Base-by-base conservation (phyloP, 2,113 vertebrate genomes). In the Ascaphus truei region DNA sequence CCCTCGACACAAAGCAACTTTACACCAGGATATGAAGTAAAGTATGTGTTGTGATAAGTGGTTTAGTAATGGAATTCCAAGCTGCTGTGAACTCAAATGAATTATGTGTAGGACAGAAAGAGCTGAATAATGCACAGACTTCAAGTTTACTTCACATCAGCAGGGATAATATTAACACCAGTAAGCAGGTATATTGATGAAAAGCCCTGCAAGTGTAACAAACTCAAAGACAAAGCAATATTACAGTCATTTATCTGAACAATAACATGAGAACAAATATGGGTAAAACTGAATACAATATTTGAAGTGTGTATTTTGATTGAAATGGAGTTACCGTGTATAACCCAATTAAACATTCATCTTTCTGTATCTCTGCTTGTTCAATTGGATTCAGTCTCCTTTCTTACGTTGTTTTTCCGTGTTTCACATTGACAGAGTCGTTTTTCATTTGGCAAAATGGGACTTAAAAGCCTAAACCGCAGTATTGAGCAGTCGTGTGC, bases 391-490 rank as follows among this genome's bases (percentile, higher is more conserved):
- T 80, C 80, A 82, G 74, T 73, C 74, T 78, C 83, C 60, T 7
- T 27, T 23, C 76, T 80, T 73, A 77, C 77, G 72, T 73, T 77
- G 80, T 79, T 71, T 74, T 73, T 52, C 71, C 74, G 81, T 80
- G 71, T 77, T 76, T 77, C 75, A 73, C 76, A 78, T 39, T 77
- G 75, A 80, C 80, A 85, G 73, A 72, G 79, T 81, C 78, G 77
- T 86, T 88, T 88, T 86, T 88, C 85, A 87, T 76, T 62, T 30
- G 5, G 71, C 71, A 72, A 57, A n/a, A 73, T 50, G 81, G 66
- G 76, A 86, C 80, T 84, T 80, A 75, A 80, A 78, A 78, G 77
- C 72, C 66, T 69, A 77, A 80, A 83, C 73, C 81, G 76, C 72
- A 80, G 68, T 76, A 75, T 71, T 81, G 74, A 81, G 76, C 72